Base-by-base conservation (phyloP, 2,797 vertebrate species). In the Pempheris klunzingeri region DNA sequence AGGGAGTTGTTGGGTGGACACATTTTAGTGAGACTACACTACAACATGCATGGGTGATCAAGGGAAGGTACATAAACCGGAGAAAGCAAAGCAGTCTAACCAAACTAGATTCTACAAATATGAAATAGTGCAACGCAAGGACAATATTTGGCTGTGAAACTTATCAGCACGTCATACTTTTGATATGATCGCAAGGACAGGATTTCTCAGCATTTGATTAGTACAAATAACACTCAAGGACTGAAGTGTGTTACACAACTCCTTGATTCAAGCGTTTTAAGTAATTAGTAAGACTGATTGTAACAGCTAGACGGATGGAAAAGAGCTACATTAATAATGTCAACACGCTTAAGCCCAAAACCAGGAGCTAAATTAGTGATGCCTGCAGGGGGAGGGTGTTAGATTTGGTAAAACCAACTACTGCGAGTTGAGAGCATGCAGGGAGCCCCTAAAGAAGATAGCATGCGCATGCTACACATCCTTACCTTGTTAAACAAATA, bases 401-500 rank as follows among this genome's bases (percentile, higher is more conserved):
- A 58, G 62, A 77, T 69, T 61, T 41, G 41, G 20, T 59, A 0
- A 52, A 74, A 47, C 46, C 10, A 55, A 41, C 75, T 58, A 58
- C 36, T 9, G 53, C n/a, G 39, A 78, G 26, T 36, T 24, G 44
- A 44, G 50, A 79, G 53, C 84, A 90, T 89, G 85, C 86, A 86
- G 70, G 58, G 46, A 81, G 66, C 17, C 55, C 54, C 32, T 62
- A 30, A 49, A 26, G 57, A 66, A 41, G 12, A 77, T 12, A 61
- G 15, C 86, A 85, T 85, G 84, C 89, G 87, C 61, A 73, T 60
- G 55, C 71, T 71, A 81, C 68, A 62, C 68, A 49, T 32, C 34
- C 96, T 97, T 96, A 99, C 98, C 97, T 99, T 99, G 90, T 96
- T 97, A 93, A 99, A 98, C 89, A 99, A 96, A 95, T 99, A 99